Percentiles rank a stretch among this genome's conserved stretches.
Conservation (phyloP, 53 echinoderm and acorn worm species). For the Luidia sarsii region DNA sequence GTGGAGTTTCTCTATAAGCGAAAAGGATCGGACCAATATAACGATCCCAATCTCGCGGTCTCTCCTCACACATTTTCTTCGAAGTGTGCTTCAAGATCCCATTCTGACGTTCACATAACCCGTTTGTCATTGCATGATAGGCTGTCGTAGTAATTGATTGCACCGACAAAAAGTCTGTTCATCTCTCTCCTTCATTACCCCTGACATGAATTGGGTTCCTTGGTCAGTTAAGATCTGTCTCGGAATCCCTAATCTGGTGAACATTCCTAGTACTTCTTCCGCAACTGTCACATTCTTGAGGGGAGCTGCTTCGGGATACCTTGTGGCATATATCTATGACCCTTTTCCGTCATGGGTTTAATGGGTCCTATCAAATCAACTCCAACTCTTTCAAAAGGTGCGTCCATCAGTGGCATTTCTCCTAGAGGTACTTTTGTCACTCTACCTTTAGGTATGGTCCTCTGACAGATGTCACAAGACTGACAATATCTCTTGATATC, state of each 20-base stretch:
- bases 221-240: slow-evolving; percentile 15
- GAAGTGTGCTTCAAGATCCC: slow-evolving; percentile 47
- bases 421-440: slow-evolving; percentile 50
- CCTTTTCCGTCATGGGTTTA: slow-evolving; percentile 31
- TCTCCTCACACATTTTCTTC: slow-evolving; percentile 56
- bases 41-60: slow-evolving; percentile 56
- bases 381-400: slow-evolving; percentile 50
- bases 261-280: slow-evolving; percentile 47
- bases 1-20: slow-evolving; percentile 43
- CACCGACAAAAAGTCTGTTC: slow-evolving; percentile 22
- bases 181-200: slow-evolving; percentile 38
- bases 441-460: slow-evolving; percentile 49
- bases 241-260: slow-evolving; percentile 49
- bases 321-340: slow-evolving; percentile 55
- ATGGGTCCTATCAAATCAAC: slow-evolving; percentile 59
- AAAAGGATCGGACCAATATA: slow-evolving; percentile 43
- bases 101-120: slow-evolving; percentile 22
- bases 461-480: slow-evolving; percentile 68
- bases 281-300: slow-evolving; percentile 39
- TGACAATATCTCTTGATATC: slow-evolving; percentile 36
- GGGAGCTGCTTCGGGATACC: slow-evolving; percentile 51
- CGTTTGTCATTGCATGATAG: slow-evolving; percentile 42
- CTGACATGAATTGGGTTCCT: slow-evolving; percentile 41
- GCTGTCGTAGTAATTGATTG: slow-evolving; percentile 21
- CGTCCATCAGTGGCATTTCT: slow-evolving; percentile 35